Base-by-base conservation (phyloP, 1,140 invertebrate genomes). In the Drosophila auraria region DNA sequence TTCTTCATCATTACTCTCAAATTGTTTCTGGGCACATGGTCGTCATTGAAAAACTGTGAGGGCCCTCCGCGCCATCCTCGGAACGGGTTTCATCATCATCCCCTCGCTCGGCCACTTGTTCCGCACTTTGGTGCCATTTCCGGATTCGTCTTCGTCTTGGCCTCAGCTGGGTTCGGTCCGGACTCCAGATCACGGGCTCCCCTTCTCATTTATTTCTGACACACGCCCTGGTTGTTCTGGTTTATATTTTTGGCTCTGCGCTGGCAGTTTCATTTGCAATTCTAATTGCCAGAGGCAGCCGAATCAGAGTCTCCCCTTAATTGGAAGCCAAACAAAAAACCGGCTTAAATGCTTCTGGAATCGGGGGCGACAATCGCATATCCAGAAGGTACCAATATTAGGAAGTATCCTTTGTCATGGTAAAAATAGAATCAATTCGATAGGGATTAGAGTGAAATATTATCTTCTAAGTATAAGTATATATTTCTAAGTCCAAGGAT, bases 1-100 rank as follows among this genome's bases (percentile, higher is more conserved):
- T 89, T 89, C 86, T 89, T 89, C 86, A 61, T 89, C 86, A 89
- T 89, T 90, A 90, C 86, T 73, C 78, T 77, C 82, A 90, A 89
- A 89, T 89, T 90, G 86, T 89, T 90, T 89, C 64, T 74, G 64
- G 68, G 70, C 78, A 61, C 73, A 89, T 71, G 65, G 65, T 78
- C 65, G 70, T 58, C 87, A 83, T 60, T 83, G 73, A 57, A 56
- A 57, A 74, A 57, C 56, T 38, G 70, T 50, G 47, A 57, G 27
- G 27, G 60, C 63, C 17, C 61, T 20, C 56, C 54, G 51, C 58
- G 70, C 59, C 63, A 62, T 70, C 54, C 50, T 51, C 38, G 45
- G 8, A 38, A 45, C 12, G 12, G 33, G 27, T 49, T 59, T n/a
- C 66, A 15, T 62, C 38, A 1, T 44, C 40, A 25, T 57, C 45